Conservation (phyloP, 2,113 vertebrate genomes). For the Corydoras sp. region DNA sequence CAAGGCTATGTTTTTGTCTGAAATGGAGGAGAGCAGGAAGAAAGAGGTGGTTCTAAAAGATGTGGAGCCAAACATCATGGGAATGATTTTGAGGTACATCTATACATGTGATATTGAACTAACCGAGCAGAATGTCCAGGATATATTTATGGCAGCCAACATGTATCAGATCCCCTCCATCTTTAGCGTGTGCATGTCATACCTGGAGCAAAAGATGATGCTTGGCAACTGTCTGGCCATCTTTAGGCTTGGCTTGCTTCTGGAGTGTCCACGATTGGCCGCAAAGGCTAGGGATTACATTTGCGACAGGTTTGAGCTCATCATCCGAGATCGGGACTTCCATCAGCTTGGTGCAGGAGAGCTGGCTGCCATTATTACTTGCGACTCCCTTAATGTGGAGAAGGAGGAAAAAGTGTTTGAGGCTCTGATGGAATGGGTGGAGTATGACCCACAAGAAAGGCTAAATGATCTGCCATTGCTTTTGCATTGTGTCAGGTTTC, state of each 20-base stretch:
- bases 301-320: conserved; percentile 79
- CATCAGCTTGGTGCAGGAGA: conserved; percentile 78
- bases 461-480: conserved; percentile 75
- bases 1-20: conserved; percentile 82
- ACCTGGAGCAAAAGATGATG: conserved; percentile 87
- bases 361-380: conserved; percentile 84
- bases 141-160: conserved; percentile 88
- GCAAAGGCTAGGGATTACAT: conserved; percentile 85
- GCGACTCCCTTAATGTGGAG: conserved; percentile 82
- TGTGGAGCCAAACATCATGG: conserved; percentile 84
- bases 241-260: conserved; percentile 87
- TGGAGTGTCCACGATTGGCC: conserved; percentile 88
- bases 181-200: conserved; percentile 94
- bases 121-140: conserved; percentile 91
- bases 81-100: conserved; percentile 87
- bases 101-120: conserved; percentile 91
- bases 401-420: conserved; percentile 88
- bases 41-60: conserved; percentile 83
- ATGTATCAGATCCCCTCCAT: conserved; percentile 95
- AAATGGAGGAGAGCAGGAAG: conserved; percentile 82
- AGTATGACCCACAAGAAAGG: conserved; percentile 64
- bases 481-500: conserved; percentile 87
- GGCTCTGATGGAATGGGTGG: conserved; percentile 83
- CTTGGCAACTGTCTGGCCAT: conserved; percentile 93
- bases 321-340: conserved; percentile 84